Base-by-base conservation (phyloP, 1,140 invertebrate species). In the Onthophagus taurus region DNA sequence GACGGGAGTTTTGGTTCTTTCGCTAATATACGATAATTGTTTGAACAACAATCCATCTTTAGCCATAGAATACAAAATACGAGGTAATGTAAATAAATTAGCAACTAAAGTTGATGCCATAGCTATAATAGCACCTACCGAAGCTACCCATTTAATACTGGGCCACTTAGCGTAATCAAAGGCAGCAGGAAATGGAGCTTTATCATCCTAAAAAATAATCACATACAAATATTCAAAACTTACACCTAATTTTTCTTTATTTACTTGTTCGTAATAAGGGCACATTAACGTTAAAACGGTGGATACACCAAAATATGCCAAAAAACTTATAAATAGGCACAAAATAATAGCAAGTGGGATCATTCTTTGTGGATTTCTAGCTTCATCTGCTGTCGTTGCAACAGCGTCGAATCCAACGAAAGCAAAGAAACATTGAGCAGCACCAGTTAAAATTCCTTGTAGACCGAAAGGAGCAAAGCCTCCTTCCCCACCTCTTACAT, bases 361-460 rank as follows among this genome's bases (percentile, higher is more conserved):
- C 35, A 85, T 78, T 48, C 76, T 74, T 63, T 91, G 81, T 1
- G 90, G 90, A 66, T 91, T 91, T 55, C 85, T 85, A 0, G 88
- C 89, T 68, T 87, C 81, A 54, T 83, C 80, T 3, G 82, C 81
- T 1, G 87, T 89, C 4, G 88, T 89, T 7, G 89, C 89, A 34
- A 93, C 80, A 35, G 81, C 79, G 67, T 93, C 90, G 56, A 93
- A 93, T 30, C 89, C 89, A 7, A 92, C 86, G 59, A 91, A 92
- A 19, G 88, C 89, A 59, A 82, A 94, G 66, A 94, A 94, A 64
- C 89, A 93, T 35, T 85, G 89, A 0, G 89, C 89, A 0, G 89
- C 89, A 0, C 89, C 89, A 0, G 75, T 70, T 76, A 89, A 80
- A 4, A 87, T 72, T 7, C 89, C 89, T 2, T 72, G 70, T 2